Base-by-base conservation (phyloP, 2,888 invertebrate species). In the Pammene aurita region DNA sequence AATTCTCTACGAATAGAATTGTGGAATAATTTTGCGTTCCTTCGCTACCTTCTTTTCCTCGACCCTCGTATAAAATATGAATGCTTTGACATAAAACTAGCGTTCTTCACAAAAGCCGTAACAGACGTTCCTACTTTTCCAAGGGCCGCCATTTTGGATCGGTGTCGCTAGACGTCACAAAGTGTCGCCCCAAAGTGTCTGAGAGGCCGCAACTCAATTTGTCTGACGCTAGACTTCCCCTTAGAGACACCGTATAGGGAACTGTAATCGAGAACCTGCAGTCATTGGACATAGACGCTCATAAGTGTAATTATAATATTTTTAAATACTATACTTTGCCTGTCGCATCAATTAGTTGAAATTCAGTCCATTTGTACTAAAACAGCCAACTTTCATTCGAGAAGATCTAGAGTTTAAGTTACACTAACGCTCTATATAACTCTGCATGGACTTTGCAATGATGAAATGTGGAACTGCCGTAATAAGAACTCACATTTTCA, bases 191-290 rank as follows among this genome's bases (percentile, higher is more conserved):
- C 44, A n/a, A 41, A 52, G 62, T 62, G 62, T 62, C 62, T 52
- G 62, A 62, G 62, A 62, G 62, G 4, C 16, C 50, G 61, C 62
- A 62, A 62, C 62, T 62, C 50, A 62, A 62, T 52, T 62, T 62
- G 62, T 41, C 62, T n/a, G 54, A 34, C n/a, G 7, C 9, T 34
- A 54, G 54, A 34, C 34, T 34, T 34, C 54, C 52, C 10, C 34
- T 1, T 2, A 34, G 7, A 54, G 54, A 54, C 10, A 14, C 46
- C 46, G 46, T n/a, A 46, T 6, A 14, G 46, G 5, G 7, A 10
- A 11, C 11, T 13, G 44, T 9, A 38, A 38, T 9, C 38, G 26
- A 26, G 26, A 26, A 26, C 26, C 26, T 26, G 26, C 38, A 6
- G 38, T 38, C 38, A 38, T 38, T 9, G 26, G 26, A 26, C 26